Conservation (phyloP, 1,140 invertebrate species). For the Drosophila teissieri region DNA sequence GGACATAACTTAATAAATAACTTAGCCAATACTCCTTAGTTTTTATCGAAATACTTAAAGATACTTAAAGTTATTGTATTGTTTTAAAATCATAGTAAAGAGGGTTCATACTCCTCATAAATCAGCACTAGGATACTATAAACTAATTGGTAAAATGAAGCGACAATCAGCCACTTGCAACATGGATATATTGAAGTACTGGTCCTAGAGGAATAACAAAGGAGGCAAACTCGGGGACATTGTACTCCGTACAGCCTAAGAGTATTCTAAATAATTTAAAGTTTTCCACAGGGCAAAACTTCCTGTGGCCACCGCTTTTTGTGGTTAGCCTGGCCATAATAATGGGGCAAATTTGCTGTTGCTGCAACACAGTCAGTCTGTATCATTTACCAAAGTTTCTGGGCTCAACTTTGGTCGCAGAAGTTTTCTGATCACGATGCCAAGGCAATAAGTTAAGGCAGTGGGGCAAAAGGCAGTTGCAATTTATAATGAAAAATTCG, state of each 20-base stretch:
- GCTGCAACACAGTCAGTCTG: slow-evolving; percentile 19
- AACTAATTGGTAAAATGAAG: no score
- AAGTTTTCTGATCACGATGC: slow-evolving; percentile 16
- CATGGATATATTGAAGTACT: background rate
- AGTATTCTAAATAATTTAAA: slow-evolving; percentile 75
- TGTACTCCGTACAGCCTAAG: slow-evolving; percentile 37
- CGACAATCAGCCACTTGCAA: background rate
- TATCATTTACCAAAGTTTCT: slow-evolving; percentile 62
- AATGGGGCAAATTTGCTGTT: slow-evolving; percentile 32
- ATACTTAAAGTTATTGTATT: no score
- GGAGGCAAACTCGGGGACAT: slow-evolving; percentile 1
- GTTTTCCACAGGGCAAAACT: slow-evolving; percentile 50
- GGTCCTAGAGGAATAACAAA: slow-evolving; percentile 13
- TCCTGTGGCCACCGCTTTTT: slow-evolving; percentile 44
- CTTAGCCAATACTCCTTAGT: background rate
- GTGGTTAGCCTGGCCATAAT: slow-evolving; percentile 63
- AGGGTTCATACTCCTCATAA: no score
- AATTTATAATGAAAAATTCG: slow-evolving; percentile 2
- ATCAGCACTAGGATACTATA: no score
- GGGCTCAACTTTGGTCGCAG: slow-evolving; percentile 17
- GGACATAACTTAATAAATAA: background rate
- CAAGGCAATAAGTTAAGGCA: slow-evolving; percentile 3
- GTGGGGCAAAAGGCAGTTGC: background rate
- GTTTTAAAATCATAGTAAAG: no score
- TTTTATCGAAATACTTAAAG: background rate